These are phyloP conservation scores for Lochmaea crataegi DNA, from an alignment of 2,888 invertebrate species.

Conservation along the genomic window DNA sequence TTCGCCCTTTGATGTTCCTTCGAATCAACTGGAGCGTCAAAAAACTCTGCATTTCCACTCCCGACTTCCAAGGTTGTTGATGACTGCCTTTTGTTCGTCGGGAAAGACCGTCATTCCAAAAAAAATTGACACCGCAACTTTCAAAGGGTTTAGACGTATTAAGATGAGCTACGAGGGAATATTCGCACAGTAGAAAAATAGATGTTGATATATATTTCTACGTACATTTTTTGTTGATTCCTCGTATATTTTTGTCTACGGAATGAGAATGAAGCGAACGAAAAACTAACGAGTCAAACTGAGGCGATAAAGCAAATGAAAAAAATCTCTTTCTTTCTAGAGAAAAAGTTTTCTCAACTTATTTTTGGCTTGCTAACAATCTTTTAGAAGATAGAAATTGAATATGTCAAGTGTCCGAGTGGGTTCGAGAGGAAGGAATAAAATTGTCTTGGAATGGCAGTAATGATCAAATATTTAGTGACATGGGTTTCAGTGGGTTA, in stretches of 20 bases:
- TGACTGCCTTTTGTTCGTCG: slow-evolving; percentile 20
- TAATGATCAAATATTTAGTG: background rate
- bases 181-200: no score
- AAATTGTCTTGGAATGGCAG: background rate
- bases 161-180: background rate
- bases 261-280: background rate
- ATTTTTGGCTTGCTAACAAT: background rate
- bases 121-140: background rate
- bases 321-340: background rate
- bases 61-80: slow-evolving; percentile 13
- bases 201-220: background rate
- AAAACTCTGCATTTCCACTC: slow-evolving; percentile 14
- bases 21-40: slow-evolving; percentile 8
- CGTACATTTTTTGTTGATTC: background rate
- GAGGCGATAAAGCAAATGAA: background rate
- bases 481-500: background rate
- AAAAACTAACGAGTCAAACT: background rate
- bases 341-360: background rate
- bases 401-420: background rate
- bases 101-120: slow-evolving; percentile 5
- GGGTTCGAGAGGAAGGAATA: background rate
- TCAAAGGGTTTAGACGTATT: background rate
- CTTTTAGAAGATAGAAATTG: background rate
- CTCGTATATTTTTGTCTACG: background rate
- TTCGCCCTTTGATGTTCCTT: slow-evolving; percentile 15